These are phyloP conservation scores for Coluber constrictor DNA, from an alignment of 2,797 vertebrate species.

Conservation along the genomic window DNA sequence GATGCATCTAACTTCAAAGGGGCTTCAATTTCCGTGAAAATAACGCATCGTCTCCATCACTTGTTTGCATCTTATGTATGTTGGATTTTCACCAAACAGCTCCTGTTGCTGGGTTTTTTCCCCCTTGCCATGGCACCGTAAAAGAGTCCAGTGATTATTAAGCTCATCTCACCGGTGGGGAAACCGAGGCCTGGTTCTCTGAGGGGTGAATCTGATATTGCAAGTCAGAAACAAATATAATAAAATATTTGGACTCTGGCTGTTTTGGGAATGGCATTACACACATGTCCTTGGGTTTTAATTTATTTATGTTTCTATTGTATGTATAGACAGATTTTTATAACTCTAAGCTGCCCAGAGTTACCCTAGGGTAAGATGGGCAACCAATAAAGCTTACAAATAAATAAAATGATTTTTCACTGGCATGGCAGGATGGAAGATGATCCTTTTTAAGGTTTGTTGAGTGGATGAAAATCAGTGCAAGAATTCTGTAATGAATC, in stretches of 20 bases:
- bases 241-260: not conserved
- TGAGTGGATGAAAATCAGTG: not conserved
- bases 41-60: no score
- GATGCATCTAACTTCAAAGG: not conserved
- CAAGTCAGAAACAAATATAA: not conserved
- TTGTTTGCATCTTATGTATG: not conserved
- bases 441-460: not conserved
- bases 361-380: no score
- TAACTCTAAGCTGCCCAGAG: no score
- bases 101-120: not conserved
- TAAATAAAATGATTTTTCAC: not conserved
- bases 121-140: no score
- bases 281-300: no score
- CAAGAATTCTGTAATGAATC: not conserved
- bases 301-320: no score
- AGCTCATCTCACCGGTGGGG: not conserved
- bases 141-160: not conserved
- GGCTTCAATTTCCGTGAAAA: not conserved
- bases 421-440: not conserved
- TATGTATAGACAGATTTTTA: no score
- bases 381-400: no score
- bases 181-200: not conserved
- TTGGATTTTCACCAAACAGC: not conserved
- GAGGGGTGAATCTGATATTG: not conserved
- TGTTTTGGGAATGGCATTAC: not conserved